phyloP scores from a whole-genome alignment of 2,113 vertebrate species.

The Alethe castanea region DNA sequence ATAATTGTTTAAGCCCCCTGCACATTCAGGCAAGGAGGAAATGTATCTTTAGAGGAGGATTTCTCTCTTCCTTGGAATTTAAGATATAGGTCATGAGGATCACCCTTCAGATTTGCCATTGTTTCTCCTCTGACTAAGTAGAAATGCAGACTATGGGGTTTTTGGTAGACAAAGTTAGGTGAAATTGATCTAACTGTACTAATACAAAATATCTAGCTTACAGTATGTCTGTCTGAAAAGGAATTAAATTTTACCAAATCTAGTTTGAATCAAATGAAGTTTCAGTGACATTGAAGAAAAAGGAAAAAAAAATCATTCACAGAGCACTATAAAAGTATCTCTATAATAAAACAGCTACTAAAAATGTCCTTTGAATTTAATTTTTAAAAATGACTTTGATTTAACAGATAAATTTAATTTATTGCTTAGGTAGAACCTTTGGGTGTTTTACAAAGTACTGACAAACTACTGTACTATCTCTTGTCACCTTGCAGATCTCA shows the following conservation, averaged over 20 bases:
- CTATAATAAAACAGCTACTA: slow-evolving; percentile 44
- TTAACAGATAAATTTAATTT: slow-evolving; percentile 51
- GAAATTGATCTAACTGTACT: not conserved
- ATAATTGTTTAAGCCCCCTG: not conserved
- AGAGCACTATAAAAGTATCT: not conserved
- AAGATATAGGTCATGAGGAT: not conserved
- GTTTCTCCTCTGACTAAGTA: not conserved
- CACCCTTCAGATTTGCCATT: not conserved
- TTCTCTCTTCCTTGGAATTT: not conserved
- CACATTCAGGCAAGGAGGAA: not conserved
- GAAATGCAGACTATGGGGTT: not conserved
- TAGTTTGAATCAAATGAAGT: not conserved
- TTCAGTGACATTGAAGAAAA: slow-evolving; percentile 14
- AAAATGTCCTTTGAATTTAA: slow-evolving; percentile 45
- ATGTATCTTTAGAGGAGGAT: not conserved
- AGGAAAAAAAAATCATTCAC: not conserved
- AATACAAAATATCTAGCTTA: not conserved
- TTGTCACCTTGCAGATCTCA: slow-evolving; percentile 8
- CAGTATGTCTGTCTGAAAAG: not conserved
- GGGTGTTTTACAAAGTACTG: slow-evolving; percentile 14
- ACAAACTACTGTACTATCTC: not conserved
- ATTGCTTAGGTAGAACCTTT: slow-evolving; percentile 10
- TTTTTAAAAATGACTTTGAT: slow-evolving; percentile 37
- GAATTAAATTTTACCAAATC: not conserved
- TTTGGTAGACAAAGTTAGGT: not conserved